Base-by-base conservation (phyloP, 2,888 invertebrate genomes). In the Drosophila fungiperda region DNA sequence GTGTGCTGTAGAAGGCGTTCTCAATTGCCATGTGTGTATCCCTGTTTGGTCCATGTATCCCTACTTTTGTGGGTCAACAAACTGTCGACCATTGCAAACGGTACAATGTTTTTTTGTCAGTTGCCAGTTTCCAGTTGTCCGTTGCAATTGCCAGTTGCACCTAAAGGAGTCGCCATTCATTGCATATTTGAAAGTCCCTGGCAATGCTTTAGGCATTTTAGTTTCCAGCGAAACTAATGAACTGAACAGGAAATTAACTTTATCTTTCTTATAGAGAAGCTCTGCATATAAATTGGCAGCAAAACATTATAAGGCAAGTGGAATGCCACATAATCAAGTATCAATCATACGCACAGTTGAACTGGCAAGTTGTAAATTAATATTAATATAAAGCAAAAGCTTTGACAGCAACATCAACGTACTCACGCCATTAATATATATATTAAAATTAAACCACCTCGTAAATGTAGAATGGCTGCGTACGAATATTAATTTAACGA, bases 41-140 rank as follows among this genome's bases (percentile, higher is more conserved):
- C 26, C 45, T 4, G 15, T 7, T 45, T 23, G 8, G 15, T 23
- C 45, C 15, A 12, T 45, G 54, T 55, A 50, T 36, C 15, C 52
- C 29, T 36, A 57, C 61, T 61, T 57, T 60, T 70, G 71, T 64
- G 78, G 85, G 86, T 85, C 85, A 85, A 87, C 81, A 83, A 85
- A 87, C 85, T 76, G 73, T 66, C 74, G 77, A 57, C 80, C 57
- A 64, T 78, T 80, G 65, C 75, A 68, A 71, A 63, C 68, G 66
- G 65, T 17, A 61, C 78, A 38, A 23, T 23, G 45, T 23, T 45
- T 45, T 20, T 45, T 45, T 45, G 12, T 6, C 36, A 11, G 20
- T n/a, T 17, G 38, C 33, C 66, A 49, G 40, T 66, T 38, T 55
- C 54, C 61, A 61, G 71, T 58, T 76, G 20, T 42, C 35, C 9